Evolutionary conservation across 2,888 invertebrate genomes (phyloP).

Genomic region (Deilephila elpenor): DNA sequence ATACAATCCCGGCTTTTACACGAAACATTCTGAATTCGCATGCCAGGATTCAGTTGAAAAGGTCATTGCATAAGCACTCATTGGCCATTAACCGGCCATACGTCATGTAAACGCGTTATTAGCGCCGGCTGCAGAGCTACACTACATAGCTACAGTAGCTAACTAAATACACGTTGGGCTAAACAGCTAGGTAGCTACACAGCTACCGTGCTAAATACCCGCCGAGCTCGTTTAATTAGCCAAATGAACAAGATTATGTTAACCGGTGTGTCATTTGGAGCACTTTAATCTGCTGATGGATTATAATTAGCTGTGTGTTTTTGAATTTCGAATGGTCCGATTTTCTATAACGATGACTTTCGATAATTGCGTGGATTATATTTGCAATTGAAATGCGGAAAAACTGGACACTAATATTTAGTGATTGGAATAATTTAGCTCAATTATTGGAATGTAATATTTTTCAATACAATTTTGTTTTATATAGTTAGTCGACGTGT

Average conservation of each 20-base stretch:
- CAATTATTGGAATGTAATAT: too few relatives aligned
- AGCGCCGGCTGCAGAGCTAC: background rate
- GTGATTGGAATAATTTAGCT: too few relatives aligned
- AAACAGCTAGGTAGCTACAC: too few relatives aligned
- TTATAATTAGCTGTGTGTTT: conserved; percentile 11
- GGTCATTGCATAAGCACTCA: background rate
- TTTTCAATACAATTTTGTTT: too few relatives aligned
- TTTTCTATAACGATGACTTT: background rate
- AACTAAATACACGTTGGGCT: background rate
- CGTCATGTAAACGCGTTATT: background rate
- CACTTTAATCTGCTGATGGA: conserved; percentile 9
- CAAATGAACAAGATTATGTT: conserved; percentile 15
- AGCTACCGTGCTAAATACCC: background rate
- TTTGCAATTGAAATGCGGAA: background rate
- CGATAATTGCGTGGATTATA: background rate
- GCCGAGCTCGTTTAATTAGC: conserved; percentile 23
- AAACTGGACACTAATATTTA: too few relatives aligned
- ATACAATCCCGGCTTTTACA: background rate
- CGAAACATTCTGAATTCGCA: background rate
- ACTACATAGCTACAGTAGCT: background rate
- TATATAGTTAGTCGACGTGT: too few relatives aligned
- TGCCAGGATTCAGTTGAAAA: background rate
- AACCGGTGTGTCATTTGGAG: conserved; percentile 12
- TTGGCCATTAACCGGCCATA: background rate
- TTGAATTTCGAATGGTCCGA: background rate